phyloP scores from a whole-genome alignment of 1,140 invertebrate genomes.

The Zaprionus vittiger region DNA sequence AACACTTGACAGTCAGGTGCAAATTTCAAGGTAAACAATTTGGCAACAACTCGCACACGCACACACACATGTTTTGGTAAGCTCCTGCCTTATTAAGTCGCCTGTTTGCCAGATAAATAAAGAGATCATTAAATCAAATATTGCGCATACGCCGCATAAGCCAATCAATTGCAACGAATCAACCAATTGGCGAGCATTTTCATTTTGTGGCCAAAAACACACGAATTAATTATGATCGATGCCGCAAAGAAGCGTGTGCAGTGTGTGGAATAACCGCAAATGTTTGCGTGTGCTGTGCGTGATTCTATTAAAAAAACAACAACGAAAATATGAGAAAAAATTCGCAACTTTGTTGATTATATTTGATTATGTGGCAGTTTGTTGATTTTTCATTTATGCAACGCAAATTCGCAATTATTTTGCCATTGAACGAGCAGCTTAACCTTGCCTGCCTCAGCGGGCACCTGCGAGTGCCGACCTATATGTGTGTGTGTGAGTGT shows the following conservation, averaged over 20 bases:
- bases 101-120: constrained; percentile 7
- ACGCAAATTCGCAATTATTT: constrained; percentile 23
- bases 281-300: constrained; percentile 7
- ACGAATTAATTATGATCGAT: constrained; percentile 36
- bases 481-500: background rate
- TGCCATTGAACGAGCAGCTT: constrained; percentile 8
- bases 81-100: background rate
- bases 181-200: constrained; percentile 1
- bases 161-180: constrained; percentile 21
- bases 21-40: constrained; percentile 9
- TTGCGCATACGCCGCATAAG: constrained; percentile 50
- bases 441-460: background rate
- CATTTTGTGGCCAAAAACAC: constrained; percentile 19
- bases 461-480: background rate
- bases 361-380: constrained; percentile 2
- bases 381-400: constrained; percentile 17
- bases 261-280: constrained; percentile 14
- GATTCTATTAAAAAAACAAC: constrained; percentile 6
- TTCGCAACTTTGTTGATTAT: background rate
- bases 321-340: background rate
- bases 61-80: background rate
- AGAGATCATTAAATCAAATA: constrained; percentile 51
- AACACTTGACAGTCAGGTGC: constrained; percentile 15
- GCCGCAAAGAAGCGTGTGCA: constrained; percentile 6
- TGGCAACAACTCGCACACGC: background rate